Percentiles rank a stretch among this genome's conserved stretches.
These are phyloP conservation scores for Tangara arthus DNA, from an alignment of 2,797 vertebrate genomes.

Conservation along the genomic window DNA sequence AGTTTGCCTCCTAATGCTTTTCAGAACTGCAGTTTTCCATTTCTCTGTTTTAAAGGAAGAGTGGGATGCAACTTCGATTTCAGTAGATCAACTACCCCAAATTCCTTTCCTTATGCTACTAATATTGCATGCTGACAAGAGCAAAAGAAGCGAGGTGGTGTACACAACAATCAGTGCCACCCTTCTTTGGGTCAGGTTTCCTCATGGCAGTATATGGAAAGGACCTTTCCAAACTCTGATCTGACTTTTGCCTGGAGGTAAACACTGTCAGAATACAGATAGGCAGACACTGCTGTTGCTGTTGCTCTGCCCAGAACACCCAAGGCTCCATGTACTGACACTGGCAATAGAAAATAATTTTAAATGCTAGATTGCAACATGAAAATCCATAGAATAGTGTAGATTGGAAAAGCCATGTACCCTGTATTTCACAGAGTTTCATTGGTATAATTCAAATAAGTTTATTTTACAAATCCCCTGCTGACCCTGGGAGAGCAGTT, in stretches of 20 bases:
- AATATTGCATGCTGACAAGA: not conserved
- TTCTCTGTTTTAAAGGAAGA: not conserved
- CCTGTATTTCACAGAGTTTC: not conserved
- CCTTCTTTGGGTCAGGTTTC: not conserved
- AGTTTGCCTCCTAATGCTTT: not conserved
- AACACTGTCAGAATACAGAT: not conserved
- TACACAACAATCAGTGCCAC: not conserved
- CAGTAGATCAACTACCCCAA: not conserved
- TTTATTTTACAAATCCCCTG: not conserved
- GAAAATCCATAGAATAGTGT: not conserved
- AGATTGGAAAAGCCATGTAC: not conserved
- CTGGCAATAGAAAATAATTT: not conserved
- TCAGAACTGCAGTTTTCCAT: not conserved
- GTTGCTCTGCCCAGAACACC: fast-evolving
- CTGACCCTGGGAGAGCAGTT: not conserved
- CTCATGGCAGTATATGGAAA: not conserved
- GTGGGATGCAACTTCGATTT: not conserved
- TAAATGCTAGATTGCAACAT: not conserved
- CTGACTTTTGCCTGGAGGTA: not conserved
- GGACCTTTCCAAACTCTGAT: not conserved
- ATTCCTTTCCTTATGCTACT: not conserved
- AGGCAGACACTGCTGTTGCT: fast-evolving
- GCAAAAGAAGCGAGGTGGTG: fast-evolving
- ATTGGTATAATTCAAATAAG: not conserved
- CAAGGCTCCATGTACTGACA: not conserved